These are phyloP conservation scores for Drosophila trapezifrons DNA, from an alignment of 1,140 invertebrate species.

Conservation along the genomic window DNA sequence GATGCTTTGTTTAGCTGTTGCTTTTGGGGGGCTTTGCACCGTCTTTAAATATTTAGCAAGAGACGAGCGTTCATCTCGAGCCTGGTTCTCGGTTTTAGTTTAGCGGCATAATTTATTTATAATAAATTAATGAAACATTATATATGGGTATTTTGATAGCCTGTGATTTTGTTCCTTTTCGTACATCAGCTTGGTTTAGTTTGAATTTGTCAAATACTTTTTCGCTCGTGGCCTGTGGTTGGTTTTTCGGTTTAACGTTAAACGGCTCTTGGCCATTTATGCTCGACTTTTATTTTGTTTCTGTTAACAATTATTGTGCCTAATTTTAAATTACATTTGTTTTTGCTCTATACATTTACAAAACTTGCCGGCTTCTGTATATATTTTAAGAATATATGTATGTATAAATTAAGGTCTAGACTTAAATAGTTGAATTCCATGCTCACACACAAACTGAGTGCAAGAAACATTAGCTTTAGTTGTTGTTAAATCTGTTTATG, in stretches of 20 bases:
- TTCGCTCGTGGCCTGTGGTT: conserved; percentile 1
- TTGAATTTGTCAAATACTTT: conserved; percentile 42
- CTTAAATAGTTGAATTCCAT: conserved; percentile 81
- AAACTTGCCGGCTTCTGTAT: conserved; percentile 63
- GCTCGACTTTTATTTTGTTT: conserved; percentile 56
- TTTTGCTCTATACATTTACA: conserved; percentile 73
- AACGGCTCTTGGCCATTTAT: conserved; percentile 56
- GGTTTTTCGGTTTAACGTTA: conserved; percentile 13
- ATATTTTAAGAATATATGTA: conserved; percentile 34
- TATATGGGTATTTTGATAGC: conserved; percentile 35
- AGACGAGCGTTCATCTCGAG: conserved; percentile 38
- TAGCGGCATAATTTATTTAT: conserved; percentile 74
- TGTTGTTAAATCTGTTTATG: conserved; percentile 59
- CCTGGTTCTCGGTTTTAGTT: conserved; percentile 30
- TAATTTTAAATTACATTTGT: conserved; percentile 75
- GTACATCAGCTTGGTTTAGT: conserved; percentile 29
- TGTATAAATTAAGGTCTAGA: conserved; percentile 68
- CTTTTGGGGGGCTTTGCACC: conserved; percentile 38
- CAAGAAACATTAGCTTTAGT: conserved; percentile 62
- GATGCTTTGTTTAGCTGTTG: conserved; percentile 26
- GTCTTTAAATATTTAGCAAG: conserved; percentile 44
- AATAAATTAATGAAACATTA: conserved; percentile 78
- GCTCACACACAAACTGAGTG: conserved; percentile 62
- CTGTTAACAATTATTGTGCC: conserved; percentile 71
- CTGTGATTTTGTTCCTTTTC: conserved; percentile 45